Evolutionary conservation across 1,140 invertebrate genomes (phyloP), one percentile per base, ranked within the genome.

Genomic region (Babylonia areolata): DNA sequence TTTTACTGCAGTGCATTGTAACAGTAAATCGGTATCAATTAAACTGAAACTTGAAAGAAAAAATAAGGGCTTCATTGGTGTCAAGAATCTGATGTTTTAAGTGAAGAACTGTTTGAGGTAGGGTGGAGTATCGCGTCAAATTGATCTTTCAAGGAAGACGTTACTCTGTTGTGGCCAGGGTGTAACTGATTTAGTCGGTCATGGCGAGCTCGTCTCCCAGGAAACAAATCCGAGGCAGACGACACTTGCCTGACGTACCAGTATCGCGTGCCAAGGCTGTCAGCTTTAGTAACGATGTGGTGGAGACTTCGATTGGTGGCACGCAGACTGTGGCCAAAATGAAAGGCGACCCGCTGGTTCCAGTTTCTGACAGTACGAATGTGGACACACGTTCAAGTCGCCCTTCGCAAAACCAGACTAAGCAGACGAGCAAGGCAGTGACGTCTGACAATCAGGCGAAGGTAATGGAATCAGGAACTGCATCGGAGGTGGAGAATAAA

Each of bases 251-350:
- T 1, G 54, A 64, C 6, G 39, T 85, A 58, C 81, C 64, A 40
- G 54, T 64, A 31, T 46, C 86, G 20, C 71, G 75, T 35, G 20
- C 75, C 54, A 88, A 83, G 77, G 79, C 75, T 58, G 92, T 93
- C 23, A 92, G 88, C 75, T 94, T 94, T 79, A 92, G 90, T 77
- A 40, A 87, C 71, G 90, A 94, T 69, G 91, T 89, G 69, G 87
- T 92, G 23, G 93, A 94, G 87, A 94, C 92, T 64, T 94, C 93
- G 39, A 91, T 94, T 40, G 92, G 93, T 78, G 93, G 93, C 17
- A 94, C 92, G 81, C 90, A 92, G 77, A 90, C 84, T 28, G 40
- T 86, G n/a, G 90, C 90, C 17, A 90, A 86, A 87, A 89, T 93
- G 40, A 93, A 92, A 89, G 81, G 82, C 58, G 90, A 92, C 35